phyloP scores from a whole-genome alignment of 2,113 vertebrate species.

The Pygathrix nemaeus region DNA sequence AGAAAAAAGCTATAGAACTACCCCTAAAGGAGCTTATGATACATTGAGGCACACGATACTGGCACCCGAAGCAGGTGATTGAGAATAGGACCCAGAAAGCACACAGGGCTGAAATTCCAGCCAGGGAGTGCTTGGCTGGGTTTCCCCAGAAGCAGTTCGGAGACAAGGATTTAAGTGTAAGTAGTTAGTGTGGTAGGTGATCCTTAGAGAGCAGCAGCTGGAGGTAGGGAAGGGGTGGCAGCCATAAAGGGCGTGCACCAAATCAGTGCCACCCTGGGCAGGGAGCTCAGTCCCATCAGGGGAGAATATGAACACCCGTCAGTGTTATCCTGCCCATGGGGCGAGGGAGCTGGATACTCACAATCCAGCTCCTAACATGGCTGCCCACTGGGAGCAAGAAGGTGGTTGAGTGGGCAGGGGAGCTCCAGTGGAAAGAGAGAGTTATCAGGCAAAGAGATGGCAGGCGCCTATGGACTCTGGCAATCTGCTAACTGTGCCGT shows the following conservation, averaged over 20 bases:
- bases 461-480: neutral
- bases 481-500: neutral
- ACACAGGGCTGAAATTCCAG: neutral
- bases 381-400: neutral
- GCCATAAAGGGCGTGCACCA: neutral
- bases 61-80: neutral
- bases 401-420: neutral
- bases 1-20: neutral
- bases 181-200: neutral
- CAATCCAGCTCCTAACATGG: fast-evolving
- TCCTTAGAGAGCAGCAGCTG: neutral
- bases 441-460: neutral
- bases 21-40: neutral
- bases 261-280: neutral
- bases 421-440: neutral
- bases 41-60: neutral
- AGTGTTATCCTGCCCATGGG: neutral
- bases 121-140: neutral
- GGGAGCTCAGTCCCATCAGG: neutral
- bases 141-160: neutral
- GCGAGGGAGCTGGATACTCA: fast-evolving
- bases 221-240: neutral
- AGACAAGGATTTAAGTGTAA: neutral
- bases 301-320: neutral
- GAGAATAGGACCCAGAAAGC: neutral